Conservation (phyloP, 2,113 vertebrate genomes). For the Brevimyrus niger region DNA sequence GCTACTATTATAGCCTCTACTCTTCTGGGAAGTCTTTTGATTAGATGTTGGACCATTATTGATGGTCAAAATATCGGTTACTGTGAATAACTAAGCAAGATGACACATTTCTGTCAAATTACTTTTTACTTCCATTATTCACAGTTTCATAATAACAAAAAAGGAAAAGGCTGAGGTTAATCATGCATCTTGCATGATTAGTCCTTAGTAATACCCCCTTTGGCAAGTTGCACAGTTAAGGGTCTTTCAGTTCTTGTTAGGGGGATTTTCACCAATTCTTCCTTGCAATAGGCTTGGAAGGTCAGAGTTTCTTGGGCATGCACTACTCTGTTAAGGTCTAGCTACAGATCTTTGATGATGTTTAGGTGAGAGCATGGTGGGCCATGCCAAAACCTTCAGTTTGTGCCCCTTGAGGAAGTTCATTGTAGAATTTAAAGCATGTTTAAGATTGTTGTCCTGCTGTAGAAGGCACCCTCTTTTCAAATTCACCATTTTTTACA, state of each 20-base stretch:
- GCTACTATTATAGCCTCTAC: not conserved
- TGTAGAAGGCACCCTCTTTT: not conserved
- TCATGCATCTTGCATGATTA: not conserved
- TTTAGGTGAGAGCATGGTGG: not conserved
- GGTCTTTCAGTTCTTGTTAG: not conserved
- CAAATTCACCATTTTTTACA: not conserved
- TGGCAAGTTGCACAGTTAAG: not conserved
- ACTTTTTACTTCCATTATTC: not conserved
- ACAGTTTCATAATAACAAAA: not conserved
- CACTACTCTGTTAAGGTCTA: not conserved
- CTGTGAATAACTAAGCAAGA: not conserved
- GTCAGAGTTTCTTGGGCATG: not conserved
- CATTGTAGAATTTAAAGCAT: not conserved
- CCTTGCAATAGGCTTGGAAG: not conserved
- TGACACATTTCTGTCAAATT: not conserved
- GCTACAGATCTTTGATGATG: not conserved
- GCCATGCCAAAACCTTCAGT: not conserved
- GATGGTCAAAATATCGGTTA: not conserved
- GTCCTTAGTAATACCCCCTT: not conserved
- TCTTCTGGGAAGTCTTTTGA: not conserved
- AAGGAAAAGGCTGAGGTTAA: not conserved
- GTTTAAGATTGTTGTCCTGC: not conserved
- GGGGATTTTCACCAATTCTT: not conserved
- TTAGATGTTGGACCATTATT: not conserved
- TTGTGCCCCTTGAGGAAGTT: not conserved